phyloP scores from a whole-genome alignment of 2,888 invertebrate species.

The Chydorus sphaericus region DNA sequence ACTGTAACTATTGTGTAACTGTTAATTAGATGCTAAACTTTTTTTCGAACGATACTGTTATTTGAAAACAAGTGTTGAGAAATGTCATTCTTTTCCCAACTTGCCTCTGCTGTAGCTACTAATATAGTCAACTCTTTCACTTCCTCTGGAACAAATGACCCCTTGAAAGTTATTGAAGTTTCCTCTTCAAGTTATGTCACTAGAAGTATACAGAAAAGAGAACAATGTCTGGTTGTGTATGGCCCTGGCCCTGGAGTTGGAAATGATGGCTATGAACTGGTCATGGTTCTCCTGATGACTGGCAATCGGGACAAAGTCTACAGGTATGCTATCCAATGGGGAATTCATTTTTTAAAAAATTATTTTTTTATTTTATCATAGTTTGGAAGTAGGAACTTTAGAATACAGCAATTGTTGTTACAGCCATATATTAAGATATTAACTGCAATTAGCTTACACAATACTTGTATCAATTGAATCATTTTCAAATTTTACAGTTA shows the following conservation, averaged over 20 bases:
- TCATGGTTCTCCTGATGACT: too few species aligned
- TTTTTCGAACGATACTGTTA: too few species aligned
- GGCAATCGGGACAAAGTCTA: constrained; percentile 57
- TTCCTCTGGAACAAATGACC: not conserved
- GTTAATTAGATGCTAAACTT: too few species aligned
- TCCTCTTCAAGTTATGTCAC: not conserved
- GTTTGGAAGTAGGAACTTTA: too few species aligned
- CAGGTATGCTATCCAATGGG: constrained; percentile 37
- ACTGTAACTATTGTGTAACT: too few species aligned
- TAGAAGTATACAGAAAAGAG: constrained; percentile 3
- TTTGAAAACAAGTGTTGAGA: not conserved
- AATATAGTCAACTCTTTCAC: constrained; percentile 2
- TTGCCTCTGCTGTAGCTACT: constrained; percentile 4
- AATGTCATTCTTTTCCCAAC: constrained; percentile 5
- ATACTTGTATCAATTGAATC: too few species aligned
- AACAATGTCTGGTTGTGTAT: constrained; percentile 8
- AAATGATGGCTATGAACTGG: constrained; percentile 20
- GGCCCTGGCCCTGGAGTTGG: constrained; percentile 10
- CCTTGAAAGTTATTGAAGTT: constrained; percentile 9
- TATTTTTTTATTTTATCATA: too few species aligned
- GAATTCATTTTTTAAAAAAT: not conserved
- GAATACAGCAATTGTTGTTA: too few species aligned
- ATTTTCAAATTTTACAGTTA: too few species aligned
- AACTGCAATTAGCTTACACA: too few species aligned
- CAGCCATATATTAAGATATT: too few species aligned